Evolutionary conservation across 2,888 invertebrate species (phyloP).

Genomic region (Melipona beecheii): DNA sequence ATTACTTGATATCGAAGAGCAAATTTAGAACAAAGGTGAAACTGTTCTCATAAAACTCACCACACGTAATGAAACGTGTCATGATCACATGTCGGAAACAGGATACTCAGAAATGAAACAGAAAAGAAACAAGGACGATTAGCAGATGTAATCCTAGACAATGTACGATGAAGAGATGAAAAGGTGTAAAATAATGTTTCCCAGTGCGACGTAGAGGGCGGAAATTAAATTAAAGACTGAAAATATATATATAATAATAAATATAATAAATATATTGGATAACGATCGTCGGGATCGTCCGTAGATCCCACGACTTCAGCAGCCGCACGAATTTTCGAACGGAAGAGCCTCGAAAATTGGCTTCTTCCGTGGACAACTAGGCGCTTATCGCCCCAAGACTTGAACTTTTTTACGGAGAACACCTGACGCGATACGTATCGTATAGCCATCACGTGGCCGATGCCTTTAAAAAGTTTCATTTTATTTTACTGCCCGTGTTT

Average conservation of each 20-base stretch:
- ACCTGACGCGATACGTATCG: constrained; percentile 40
- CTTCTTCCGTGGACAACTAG: constrained; percentile 47
- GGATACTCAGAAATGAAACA: constrained; percentile 70
- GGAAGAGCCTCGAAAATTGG: constrained; percentile 45
- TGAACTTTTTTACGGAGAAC: constrained; percentile 36
- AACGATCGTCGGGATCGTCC: neutral
- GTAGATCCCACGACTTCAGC: neutral
- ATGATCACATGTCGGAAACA: neutral
- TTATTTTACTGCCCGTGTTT: neutral
- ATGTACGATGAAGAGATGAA: constrained; percentile 15
- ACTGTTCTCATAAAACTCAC: constrained; percentile 37
- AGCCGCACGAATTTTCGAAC: constrained; percentile 32
- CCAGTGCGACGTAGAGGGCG: neutral
- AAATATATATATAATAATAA: neutral
- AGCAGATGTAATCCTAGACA: neutral
- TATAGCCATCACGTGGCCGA: constrained; percentile 12
- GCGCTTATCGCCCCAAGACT: constrained; percentile 5
- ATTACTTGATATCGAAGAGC: too few species aligned
- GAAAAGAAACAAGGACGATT: constrained; percentile 38
- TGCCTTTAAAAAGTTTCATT: neutral
- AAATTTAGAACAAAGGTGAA: too few species aligned
- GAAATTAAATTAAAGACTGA: constrained; percentile 36
- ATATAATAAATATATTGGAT: constrained; percentile 2
- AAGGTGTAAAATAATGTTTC: constrained; percentile 2
- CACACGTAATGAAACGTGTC: neutral